These are phyloP conservation scores for Syngnathoides biaculeatus DNA, from an alignment of 2,113 vertebrate species.

Conservation along the genomic window DNA sequence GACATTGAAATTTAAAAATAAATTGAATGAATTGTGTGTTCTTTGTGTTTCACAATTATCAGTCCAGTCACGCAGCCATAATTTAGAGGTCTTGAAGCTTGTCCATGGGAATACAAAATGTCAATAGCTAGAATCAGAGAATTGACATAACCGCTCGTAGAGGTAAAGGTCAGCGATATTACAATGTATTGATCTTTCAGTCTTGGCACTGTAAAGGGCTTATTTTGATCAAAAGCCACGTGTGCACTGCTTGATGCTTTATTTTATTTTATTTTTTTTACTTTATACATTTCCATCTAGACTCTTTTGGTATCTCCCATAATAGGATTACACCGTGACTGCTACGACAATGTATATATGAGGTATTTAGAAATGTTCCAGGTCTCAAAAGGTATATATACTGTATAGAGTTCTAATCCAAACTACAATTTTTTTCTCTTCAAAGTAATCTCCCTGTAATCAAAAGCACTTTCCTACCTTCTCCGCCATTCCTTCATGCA, in stretches of 20 bases:
- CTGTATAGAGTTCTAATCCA: too few relatives aligned
- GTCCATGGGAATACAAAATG: constrained; percentile 21
- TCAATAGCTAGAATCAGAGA: constrained; percentile 27
- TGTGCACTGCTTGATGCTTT: not conserved
- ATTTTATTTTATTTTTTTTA: too few relatives aligned
- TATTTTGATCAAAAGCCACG: constrained; percentile 8
- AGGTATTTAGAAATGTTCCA: too few relatives aligned
- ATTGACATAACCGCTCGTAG: constrained; percentile 4
- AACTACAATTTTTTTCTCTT: too few relatives aligned
- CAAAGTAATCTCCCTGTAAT: too few relatives aligned
- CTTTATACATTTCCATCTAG: not conserved
- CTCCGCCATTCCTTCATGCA: too few relatives aligned
- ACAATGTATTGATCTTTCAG: constrained; percentile 21
- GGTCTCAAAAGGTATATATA: too few relatives aligned
- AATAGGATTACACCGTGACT: too few relatives aligned
- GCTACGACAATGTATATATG: too few relatives aligned
- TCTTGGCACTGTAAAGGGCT: constrained; percentile 2
- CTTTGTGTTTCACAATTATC: constrained; percentile 11
- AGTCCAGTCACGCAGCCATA: constrained; percentile 4
- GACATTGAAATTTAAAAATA: constrained; percentile 7
- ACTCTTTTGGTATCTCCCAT: too few relatives aligned
- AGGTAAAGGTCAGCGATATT: constrained; percentile 24
- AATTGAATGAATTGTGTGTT: not conserved
- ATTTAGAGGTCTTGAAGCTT: constrained; percentile 12
- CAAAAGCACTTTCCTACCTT: too few relatives aligned